Base-by-base conservation (phyloP, 2,113 vertebrate species). In the Polypterus senegalus region DNA sequence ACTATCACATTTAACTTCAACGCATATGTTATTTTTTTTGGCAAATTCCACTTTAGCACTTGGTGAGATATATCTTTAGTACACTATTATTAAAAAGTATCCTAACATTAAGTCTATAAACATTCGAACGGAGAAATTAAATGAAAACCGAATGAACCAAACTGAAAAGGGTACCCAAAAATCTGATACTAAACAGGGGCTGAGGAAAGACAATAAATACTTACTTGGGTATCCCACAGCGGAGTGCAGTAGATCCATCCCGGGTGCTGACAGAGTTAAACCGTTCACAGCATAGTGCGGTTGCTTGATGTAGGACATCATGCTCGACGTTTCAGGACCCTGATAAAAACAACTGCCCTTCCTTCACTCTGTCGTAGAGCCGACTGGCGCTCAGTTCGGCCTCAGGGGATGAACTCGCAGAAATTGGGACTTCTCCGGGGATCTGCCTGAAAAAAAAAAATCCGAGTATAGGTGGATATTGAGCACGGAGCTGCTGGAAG, bases 231-330 rank as follows among this genome's bases (percentile, higher is more conserved):
- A 92, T 63, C 88, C 89, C 3, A 91, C 87, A 6, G 86, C 81
- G 4, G 85, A 71, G 75, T 92, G 90, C 62, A 92, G 82, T 63
- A 92, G 83, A 71, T 92, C 90, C 89, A 92, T 89, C 61, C 85
- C 86, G 11, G 89, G 81, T 54, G 85, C 88, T 61, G 87, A 83
- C 74, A 91, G 77, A 65, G 88, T 85, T 79, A 92, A 81, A 67
- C 88, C 88, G 74, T 89, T 91, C 79, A 92, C 86, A 45, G 87
- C 79, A 74, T 90, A 91, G 83, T 90, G 89, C 59, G 89, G 88
- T 71, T 90, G 89, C 75, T 91, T 92, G 76, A 89, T 88, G 79
- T 90, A 92, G 75, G 90, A 89, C 89, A 90, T 91, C 89, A 91
- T 91, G 76, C 81, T 84, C 87, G 73, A 6, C 49, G 44, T 46